phyloP scores from a whole-genome alignment of 2,797 vertebrate genomes.

The Momotus momota region DNA sequence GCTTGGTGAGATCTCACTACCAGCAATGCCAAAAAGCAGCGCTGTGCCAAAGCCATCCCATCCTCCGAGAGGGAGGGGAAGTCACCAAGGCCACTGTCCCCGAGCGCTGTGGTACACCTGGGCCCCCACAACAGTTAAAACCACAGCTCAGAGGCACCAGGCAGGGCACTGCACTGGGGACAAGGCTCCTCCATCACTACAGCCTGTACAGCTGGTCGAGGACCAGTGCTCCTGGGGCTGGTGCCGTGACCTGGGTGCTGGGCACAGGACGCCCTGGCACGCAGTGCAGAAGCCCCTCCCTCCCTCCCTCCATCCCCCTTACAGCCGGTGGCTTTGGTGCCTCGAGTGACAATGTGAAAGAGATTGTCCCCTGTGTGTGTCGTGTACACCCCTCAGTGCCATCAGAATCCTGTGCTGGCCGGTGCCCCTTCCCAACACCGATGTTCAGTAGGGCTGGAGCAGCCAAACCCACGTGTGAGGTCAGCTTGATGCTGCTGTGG shows the following conservation, averaged over 20 bases:
- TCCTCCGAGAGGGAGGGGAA: not conserved
- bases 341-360: not conserved
- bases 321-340: not conserved
- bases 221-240: not conserved
- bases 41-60: not conserved
- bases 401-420: not conserved
- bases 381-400: not conserved
- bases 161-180: not conserved
- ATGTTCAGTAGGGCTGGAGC: not conserved
- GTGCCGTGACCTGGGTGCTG: not conserved
- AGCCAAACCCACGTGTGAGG: not conserved
- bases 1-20: not conserved
- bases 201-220: not conserved
- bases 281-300: not conserved
- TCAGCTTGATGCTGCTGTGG: not conserved
- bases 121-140: not conserved
- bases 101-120: fast-evolving
- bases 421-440: fast-evolving
- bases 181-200: not conserved
- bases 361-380: not conserved
- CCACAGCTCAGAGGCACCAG: not conserved
- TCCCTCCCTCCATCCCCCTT: not conserved
- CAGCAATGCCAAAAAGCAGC: not conserved
- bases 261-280: fast-evolving
- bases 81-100: not conserved